phyloP scores from a whole-genome alignment of 2,888 invertebrate species.

The Linyphia triangularis region DNA sequence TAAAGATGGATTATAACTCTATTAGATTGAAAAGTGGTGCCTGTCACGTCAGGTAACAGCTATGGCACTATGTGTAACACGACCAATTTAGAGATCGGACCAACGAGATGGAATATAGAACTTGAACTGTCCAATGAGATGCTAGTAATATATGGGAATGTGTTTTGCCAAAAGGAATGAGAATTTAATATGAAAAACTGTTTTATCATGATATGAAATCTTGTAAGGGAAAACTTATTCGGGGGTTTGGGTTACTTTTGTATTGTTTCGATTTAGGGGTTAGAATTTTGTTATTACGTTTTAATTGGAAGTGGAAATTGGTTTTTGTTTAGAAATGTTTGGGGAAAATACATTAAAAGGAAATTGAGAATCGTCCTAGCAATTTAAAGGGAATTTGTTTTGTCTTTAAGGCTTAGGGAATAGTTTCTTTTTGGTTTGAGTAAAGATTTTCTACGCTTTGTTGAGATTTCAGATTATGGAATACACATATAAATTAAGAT shows the following conservation, averaged over 20 bases:
- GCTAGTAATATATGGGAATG: no score
- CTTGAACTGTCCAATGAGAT: not conserved
- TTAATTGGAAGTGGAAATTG: not conserved
- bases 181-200: not conserved
- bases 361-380: no score
- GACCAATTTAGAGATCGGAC: not conserved
- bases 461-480: no score
- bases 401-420: no score
- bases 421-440: no score
- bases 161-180: not conserved
- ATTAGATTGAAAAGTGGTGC: not conserved
- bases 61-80: not conserved
- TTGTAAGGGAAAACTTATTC: no score
- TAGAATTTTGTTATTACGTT: not conserved
- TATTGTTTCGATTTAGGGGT: not conserved
- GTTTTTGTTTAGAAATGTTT: not conserved
- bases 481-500: no score
- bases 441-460: no score
- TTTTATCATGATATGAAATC: not conserved
- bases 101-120: not conserved
- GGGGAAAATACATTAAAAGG: no score
- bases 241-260: no score
- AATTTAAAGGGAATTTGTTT: no score
- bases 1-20: not conserved
- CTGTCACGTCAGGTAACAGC: not conserved